Base-by-base conservation (phyloP, 2,888 invertebrate species). In the Drosophila sordidula region DNA sequence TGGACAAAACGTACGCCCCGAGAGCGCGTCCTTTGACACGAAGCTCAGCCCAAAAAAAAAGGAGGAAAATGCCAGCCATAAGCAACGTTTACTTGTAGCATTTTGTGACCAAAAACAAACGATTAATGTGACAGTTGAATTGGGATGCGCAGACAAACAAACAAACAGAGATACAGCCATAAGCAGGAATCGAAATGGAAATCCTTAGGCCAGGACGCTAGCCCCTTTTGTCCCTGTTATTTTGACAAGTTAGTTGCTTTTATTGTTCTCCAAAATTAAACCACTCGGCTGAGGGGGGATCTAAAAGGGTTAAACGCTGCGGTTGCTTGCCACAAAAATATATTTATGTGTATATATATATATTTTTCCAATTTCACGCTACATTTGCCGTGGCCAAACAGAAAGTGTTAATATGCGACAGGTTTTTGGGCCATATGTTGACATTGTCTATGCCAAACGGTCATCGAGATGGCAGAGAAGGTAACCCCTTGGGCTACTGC, bases 91-190 rank as follows among this genome's bases (percentile, higher is more conserved):
- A 87, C 87, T 83, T 76, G 78, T 69, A 76, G 77, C 70, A 77
- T 78, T 76, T 80, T 79, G 87, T 88, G 80, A 76, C 84, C 84
- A 83, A 85, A 88, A 87, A 89, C 79, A 90, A 89, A 90, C 89
- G 90, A 90, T 89, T 81, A 89, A 90, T 87, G 88, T 90, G 89
- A 89, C 89, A 89, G 89, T 89, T 89, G 90, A 87, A 89, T 84
- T 86, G 76, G 84, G 77, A 81, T 75, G 76, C 75, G 68, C 67
- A 55, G 71, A 75, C 75, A 71, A 63, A 68, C 66, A 72, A 45
- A 71, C 59, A 73, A 47, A 71, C 29, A 55, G 22, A 42, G 41
- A 55, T 51, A 32, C 16, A 29, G 29, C 25, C 26, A 32, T 38
- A 32, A 45, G 32, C 55, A 45, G 66, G 39, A 54, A 59, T 42